Conservation (phyloP, 2,888 invertebrate species). For the Metallyticus violacea region DNA sequence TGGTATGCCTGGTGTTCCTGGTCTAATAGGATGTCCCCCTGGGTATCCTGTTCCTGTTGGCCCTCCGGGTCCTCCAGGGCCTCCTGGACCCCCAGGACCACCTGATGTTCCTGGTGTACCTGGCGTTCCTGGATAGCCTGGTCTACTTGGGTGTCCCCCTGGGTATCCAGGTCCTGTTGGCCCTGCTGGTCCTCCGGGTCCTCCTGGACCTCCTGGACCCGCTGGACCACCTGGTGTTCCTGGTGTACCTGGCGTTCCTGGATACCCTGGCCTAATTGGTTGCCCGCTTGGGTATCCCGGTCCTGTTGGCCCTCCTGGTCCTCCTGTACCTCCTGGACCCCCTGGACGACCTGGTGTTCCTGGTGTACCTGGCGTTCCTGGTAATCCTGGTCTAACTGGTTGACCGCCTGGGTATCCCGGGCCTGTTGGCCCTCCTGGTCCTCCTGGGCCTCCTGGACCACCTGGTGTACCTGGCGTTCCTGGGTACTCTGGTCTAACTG, state of each 20-base stretch:
- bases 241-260: conserved; percentile 15
- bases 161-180: conserved; percentile 50
- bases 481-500: conserved; percentile 43
- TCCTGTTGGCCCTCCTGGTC: conserved; percentile 23
- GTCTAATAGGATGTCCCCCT: conserved; percentile 31
- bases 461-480: conserved; percentile 36
- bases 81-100: conserved; percentile 31
- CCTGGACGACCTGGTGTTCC: conserved; percentile 39
- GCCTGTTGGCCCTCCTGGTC: conserved; percentile 23
- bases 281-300: conserved; percentile 37
- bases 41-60: conserved; percentile 35
- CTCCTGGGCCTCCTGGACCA: conserved; percentile 42
- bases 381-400: conserved; percentile 37
- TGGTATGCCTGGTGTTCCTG: conserved; percentile 34
- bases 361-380: conserved; percentile 41
- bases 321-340: conserved; percentile 38
- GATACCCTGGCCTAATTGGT: conserved; percentile 34
- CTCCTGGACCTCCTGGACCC: conserved; percentile 38
- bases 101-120: conserved; percentile 44
- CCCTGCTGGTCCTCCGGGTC: conserved; percentile 39
- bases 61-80: conserved; percentile 36
- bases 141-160: conserved; percentile 39
- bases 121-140: conserved; percentile 37
- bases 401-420: conserved; percentile 41
- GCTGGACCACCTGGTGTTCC: conserved; percentile 39